Base-by-base conservation (phyloP, 2,797 vertebrate species). In the Falco columbarius region DNA sequence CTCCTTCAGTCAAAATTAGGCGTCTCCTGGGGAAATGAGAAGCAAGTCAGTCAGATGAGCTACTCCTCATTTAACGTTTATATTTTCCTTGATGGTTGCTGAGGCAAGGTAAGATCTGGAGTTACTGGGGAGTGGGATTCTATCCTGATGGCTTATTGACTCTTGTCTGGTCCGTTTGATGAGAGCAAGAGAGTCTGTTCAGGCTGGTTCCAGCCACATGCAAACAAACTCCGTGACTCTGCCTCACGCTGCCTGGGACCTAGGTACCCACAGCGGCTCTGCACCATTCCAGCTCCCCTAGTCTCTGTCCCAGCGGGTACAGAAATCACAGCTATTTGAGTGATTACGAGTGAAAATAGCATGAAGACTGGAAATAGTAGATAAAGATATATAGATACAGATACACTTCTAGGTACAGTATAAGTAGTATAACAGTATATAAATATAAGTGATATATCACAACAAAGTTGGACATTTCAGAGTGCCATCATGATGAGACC, bases 91-190 rank as follows among this genome's bases (percentile, higher is more conserved):
- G 20, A 15, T 0, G 0, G 6, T 14, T 86, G 19, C 24, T 61
- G 47, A 75, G 40, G 44, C 12, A 34, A 67, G 1, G 5, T 46
- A n/a, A 26, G 16, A 73, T n/a, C n/a, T 51, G 16, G 10, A 73
- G 17, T 27, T 47, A 20, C 5, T 34, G 17, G 2, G 4, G 11
- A 14, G 2, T 0, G 3, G 10, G 49, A 13, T 32, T 70, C 34
- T 26, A 27, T 27, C 19, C 23, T 10, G 32, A 7, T 22, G 16
- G 20, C 18, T 59, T 26, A 17, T 3, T 7, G 10, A 6, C 10
- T 68, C 7, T 63, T 68, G 5, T 54, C 10, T 6, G 5, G 9
- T 38, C 9, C 14, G 3, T 74, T 65, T 79, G 24, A 54, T 74
- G 23, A 77, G 27, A 85, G 11, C 38, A 63, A 19, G n/a, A 19